Percentiles rank a stretch among this genome's conserved stretches.
These are phyloP conservation scores for Seriola aureovittata DNA, from an alignment of 2,113 vertebrate genomes.

Conservation along the genomic window DNA sequence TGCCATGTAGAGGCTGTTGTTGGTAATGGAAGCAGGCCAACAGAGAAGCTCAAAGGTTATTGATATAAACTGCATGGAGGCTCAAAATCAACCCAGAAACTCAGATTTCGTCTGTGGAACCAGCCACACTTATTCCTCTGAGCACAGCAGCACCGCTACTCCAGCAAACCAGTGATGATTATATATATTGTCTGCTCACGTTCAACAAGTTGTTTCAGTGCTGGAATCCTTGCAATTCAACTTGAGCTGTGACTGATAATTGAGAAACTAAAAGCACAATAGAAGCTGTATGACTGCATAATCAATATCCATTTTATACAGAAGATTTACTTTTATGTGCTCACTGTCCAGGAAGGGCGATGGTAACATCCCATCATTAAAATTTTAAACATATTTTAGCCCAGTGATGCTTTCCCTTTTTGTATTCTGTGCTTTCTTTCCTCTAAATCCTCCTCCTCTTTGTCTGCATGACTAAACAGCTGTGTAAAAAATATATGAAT, in stretches of 20 bases:
- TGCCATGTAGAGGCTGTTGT: conserved; percentile 21
- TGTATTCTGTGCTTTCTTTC: not conserved
- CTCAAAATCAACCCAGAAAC: conserved; percentile 27
- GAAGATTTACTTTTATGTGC: conserved; percentile 61
- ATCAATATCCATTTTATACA: conserved; percentile 65
- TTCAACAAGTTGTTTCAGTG: conserved; percentile 20
- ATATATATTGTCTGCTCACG: not conserved
- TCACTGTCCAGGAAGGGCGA: not conserved
- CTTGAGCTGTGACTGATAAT: conserved; percentile 55
- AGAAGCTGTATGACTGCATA: conserved; percentile 31
- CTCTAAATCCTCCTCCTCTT: conserved; percentile 18
- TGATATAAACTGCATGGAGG: conserved; percentile 24
- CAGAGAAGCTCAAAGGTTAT: conserved; percentile 47
- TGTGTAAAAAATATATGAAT: conserved; percentile 29
- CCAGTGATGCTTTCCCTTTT: not conserved
- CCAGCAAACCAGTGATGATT: not conserved
- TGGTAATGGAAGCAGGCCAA: conserved; percentile 15
- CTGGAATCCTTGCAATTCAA: conserved; percentile 5
- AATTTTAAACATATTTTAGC: conserved; percentile 26
- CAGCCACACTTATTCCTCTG: not conserved
- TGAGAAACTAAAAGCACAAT: conserved; percentile 47
- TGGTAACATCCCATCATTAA: conserved; percentile 41
- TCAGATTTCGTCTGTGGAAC: not conserved
- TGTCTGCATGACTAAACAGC: conserved; percentile 49
- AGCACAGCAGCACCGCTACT: not conserved